A percentile compares a stretch with the other conserved stretches of the same genome.
Evolutionary conservation across 2,797 vertebrate genomes (phyloP).

Genomic region (Ficedula albicollis): DNA sequence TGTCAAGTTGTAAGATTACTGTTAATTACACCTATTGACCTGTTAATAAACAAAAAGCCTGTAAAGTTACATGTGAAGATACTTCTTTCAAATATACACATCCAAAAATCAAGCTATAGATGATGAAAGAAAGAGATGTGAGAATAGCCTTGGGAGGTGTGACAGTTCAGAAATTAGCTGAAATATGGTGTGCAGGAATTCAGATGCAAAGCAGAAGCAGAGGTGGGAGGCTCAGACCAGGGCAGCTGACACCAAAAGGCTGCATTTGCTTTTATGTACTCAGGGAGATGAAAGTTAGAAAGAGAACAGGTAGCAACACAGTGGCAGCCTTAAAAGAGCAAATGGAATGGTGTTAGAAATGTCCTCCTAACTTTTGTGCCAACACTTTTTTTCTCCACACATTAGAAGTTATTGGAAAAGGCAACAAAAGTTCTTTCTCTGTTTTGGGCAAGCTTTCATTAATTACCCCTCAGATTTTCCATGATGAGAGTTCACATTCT

Average conservation of each 20-base stretch:
- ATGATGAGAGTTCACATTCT: neutral
- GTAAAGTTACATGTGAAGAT: neutral
- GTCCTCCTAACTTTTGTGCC: neutral
- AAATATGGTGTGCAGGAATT: neutral
- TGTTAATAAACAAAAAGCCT: neutral
- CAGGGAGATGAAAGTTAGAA: neutral
- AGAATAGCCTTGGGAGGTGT: neutral
- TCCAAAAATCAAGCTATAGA: neutral
- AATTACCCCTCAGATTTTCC: neutral
- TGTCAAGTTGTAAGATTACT: neutral
- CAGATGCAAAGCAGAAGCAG: neutral
- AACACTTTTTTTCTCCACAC: neutral
- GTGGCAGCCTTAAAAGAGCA: neutral
- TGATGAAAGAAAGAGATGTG: neutral
- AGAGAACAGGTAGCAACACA: neutral
- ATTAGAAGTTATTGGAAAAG: neutral
- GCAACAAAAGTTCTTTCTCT: neutral
- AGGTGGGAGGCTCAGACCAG: neutral
- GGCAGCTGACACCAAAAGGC: neutral
- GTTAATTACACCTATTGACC: neutral
- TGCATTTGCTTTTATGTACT: neutral
- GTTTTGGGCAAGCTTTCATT: neutral
- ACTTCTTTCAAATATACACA: neutral
- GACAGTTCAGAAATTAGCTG: neutral
- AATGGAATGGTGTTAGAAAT: neutral